Percentiles rank a stretch among this genome's conserved stretches.
phyloP scores from a whole-genome alignment of 2,888 invertebrate species.

The Hypercompe scribonia region DNA sequence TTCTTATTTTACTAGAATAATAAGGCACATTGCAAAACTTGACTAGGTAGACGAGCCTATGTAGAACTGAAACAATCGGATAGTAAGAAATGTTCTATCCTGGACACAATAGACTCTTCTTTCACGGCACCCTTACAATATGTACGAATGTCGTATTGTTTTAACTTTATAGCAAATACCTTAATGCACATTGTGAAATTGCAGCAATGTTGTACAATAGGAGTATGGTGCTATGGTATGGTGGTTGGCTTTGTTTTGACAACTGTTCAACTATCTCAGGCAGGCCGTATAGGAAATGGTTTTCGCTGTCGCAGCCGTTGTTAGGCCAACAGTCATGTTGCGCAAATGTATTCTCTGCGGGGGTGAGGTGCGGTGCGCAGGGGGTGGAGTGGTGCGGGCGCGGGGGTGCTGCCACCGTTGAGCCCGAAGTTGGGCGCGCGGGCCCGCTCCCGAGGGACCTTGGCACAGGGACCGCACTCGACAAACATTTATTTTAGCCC shows the following conservation, averaged over 20 bases:
- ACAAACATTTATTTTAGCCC: slow-evolving; percentile 40
- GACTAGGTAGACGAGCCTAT: slow-evolving; percentile 2
- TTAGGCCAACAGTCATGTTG: slow-evolving; percentile 84
- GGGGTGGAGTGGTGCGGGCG: slow-evolving; percentile 42
- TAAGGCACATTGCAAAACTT: slow-evolving; percentile 2
- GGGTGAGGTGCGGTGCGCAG: slow-evolving; percentile 66
- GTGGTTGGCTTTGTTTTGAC: slow-evolving; percentile 62
- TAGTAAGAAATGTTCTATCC: slow-evolving; percentile 52
- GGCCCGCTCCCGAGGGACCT: slow-evolving; percentile 80
- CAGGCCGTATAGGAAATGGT: slow-evolving; percentile 68
- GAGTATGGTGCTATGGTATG: slow-evolving; percentile 39
- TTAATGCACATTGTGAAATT: slow-evolving; percentile 55
- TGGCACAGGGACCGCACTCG: slow-evolving; percentile 77
- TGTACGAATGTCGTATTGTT: slow-evolving; percentile 74
- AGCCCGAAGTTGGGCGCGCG: slow-evolving; percentile 86
- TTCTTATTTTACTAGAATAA: slow-evolving; percentile 22
- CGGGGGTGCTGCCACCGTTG: slow-evolving; percentile 72
- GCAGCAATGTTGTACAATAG: slow-evolving; percentile 42
- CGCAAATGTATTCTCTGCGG: slow-evolving; percentile 86
- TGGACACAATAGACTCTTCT: slow-evolving; percentile 55
- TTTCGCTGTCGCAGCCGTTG: slow-evolving; percentile 81
- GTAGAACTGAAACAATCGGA: slow-evolving; percentile 57
- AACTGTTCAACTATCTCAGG: slow-evolving; percentile 51
- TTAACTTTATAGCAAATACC: slow-evolving; percentile 62
- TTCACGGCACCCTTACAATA: slow-evolving; percentile 69